Evolutionary conservation across 2,113 vertebrate species (phyloP).

Genomic region (Indicator indicator): DNA sequence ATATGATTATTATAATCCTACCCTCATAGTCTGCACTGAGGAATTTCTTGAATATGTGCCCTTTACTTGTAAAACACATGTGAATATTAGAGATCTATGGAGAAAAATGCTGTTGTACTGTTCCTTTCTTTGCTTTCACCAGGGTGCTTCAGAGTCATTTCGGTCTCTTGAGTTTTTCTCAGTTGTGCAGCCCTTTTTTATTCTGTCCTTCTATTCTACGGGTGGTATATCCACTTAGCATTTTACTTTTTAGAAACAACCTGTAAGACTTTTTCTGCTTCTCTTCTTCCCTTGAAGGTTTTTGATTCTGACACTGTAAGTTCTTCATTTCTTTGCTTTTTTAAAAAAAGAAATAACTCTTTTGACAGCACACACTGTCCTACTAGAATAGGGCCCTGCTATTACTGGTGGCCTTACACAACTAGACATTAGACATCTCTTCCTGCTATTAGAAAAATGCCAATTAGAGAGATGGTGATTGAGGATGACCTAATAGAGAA

Average conservation of each 20-base stretch:
- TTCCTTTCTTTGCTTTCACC: background rate
- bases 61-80: background rate
- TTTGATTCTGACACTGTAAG: background rate
- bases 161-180: background rate
- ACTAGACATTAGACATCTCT: background rate
- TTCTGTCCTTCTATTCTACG: background rate
- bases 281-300: background rate
- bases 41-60: background rate
- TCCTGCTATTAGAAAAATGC: background rate
- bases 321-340: background rate
- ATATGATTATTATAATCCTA: background rate
- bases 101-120: background rate
- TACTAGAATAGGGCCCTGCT: background rate
- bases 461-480: constrained; percentile 20
- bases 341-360: background rate
- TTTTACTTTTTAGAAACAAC: background rate
- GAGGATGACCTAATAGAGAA: background rate
- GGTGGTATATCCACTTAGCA: background rate
- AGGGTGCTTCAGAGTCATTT: background rate
- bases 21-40: background rate
- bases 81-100: background rate
- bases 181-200: background rate
- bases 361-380: background rate
- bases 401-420: background rate
- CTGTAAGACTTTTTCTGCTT: background rate